Percentiles rank a stretch among this genome's conserved stretches.
phyloP scores from a whole-genome alignment of 2,113 vertebrate genomes.

The Balaenoptera acutorostrata region DNA sequence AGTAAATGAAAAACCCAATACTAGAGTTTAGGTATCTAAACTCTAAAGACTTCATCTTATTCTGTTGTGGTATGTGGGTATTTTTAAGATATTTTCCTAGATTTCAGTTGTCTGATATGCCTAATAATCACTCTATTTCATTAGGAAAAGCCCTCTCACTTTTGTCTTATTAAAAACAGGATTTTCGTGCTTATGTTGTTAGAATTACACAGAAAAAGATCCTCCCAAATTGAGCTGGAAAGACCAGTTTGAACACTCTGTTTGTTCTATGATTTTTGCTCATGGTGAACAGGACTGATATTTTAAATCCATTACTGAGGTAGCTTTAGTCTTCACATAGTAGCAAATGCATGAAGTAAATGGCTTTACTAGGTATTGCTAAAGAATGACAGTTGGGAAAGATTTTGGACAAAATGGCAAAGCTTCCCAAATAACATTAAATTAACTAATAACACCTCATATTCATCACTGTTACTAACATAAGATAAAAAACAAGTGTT shows the following conservation, averaged over 20 bases:
- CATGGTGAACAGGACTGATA: background rate
- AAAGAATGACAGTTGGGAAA: background rate
- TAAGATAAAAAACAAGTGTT: background rate
- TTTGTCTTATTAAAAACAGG: background rate
- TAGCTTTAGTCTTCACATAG: background rate
- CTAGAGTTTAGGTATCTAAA: background rate
- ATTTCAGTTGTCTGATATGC: background rate
- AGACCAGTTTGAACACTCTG: background rate
- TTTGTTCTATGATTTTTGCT: background rate
- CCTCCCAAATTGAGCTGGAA: background rate
- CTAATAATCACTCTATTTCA: background rate
- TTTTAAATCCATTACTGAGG: background rate
- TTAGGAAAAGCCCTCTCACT: background rate
- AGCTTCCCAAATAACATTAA: background rate
- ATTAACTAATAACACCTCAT: background rate
- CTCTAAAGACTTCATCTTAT: background rate
- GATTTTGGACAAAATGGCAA: background rate
- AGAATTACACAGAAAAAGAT: background rate
- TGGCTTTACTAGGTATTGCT: background rate
- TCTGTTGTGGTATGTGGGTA: background rate
- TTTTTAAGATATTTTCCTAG: background rate
- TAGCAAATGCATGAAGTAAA: background rate
- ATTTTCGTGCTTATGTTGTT: background rate
- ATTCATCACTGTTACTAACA: background rate
- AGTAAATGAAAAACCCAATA: background rate